phyloP scores from a whole-genome alignment of 92 coral and sea anemone species.

The Porites evermanni region DNA sequence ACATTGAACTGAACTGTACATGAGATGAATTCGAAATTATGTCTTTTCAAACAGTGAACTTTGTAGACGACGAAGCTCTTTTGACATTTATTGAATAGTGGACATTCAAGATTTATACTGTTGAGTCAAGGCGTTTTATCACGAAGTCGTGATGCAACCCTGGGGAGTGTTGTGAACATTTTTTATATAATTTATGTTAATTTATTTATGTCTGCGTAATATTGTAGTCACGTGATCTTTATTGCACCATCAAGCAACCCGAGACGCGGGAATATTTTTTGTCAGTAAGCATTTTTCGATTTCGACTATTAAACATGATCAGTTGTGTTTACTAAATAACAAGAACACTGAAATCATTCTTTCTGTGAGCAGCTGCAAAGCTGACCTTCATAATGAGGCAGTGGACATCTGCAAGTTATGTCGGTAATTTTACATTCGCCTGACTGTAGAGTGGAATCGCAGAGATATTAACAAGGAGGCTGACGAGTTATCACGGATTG shows the following conservation, averaged over 20 bases:
- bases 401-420: constrained; percentile 63
- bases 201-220: too few species aligned
- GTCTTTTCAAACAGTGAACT: too few species aligned
- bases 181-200: background rate
- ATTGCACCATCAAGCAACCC: background rate
- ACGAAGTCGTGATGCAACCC: constrained; percentile 7
- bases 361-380: constrained; percentile 51
- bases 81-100: background rate
- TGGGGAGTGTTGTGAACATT: constrained; percentile 3
- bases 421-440: constrained; percentile 49
- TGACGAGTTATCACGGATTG: constrained; percentile 52
- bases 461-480: constrained; percentile 54
- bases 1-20: too few species aligned
- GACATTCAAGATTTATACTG: background rate
- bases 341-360: constrained; percentile 53
- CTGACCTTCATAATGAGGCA: constrained; percentile 65
- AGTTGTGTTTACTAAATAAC: background rate
- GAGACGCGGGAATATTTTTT: background rate
- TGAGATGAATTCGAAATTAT: background rate
- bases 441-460: constrained; percentile 62
- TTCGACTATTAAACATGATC: too few species aligned
- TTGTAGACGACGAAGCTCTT: too few species aligned
- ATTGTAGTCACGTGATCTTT: background rate
- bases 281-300: too few species aligned
- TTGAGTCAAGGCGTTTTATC: background rate